Evolutionary conservation across 2,888 invertebrate genomes (phyloP), one percentile per base, ranked within the genome.

Genomic region (Eulithis testata): DNA sequence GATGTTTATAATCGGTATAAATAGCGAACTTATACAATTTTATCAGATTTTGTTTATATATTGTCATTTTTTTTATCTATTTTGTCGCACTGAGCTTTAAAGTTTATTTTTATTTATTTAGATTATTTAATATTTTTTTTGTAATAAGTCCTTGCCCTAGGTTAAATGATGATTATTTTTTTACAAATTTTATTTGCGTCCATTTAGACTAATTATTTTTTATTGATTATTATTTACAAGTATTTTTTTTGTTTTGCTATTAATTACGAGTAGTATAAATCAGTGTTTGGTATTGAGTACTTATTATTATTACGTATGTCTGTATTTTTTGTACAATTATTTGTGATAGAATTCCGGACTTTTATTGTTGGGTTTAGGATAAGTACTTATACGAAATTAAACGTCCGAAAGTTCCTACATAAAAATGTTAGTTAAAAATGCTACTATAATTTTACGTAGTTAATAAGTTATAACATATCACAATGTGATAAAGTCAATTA

Each of bases 1-100:
- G 93, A 93, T 71, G 87, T 90, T 9, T 93, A 93, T 68, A 89
- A 91, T 70, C 81, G 91, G 69, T 92, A 93, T 72, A 91, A 91
- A 82, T 92, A 93, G 87, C 87, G 40, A 60, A 53, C 12, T 40
- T 9, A 9, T 9, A 12, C 49, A 21, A 27, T 61, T 50, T 43
- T 44, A 27, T 45, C 8, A 5, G 40, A 40, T 31, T 54, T 21
- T 47, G 1, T 54, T 11, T 21, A 21, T 21, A 21, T 21, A 21
- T 21, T 21, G 21, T 1, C 21, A 4, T 53, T 36, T 43, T 31
- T 45, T 4, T 51, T 59, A 65, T 54, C 64, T 60, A 50, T 61
- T 68, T 62, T 73, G 40, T 9, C 9, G 8, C 9, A 9, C 8
- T 8, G 40, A 44, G n/a, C 0, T 31, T 45, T 31, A 21, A 21